Conservation (phyloP, 2,113 vertebrate species). For the Syrrhaptes paradoxus region DNA sequence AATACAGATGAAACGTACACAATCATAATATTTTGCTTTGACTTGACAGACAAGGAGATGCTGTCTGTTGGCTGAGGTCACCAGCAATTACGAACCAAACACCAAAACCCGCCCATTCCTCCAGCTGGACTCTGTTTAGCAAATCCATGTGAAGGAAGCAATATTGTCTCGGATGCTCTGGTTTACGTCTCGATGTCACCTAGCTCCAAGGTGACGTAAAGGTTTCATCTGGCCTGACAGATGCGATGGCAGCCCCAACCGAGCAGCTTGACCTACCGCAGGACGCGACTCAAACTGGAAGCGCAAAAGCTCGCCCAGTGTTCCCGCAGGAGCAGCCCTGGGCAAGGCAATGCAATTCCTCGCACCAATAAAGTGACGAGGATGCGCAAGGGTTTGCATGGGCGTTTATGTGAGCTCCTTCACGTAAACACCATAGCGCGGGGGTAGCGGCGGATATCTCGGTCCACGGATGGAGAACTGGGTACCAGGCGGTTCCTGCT, state of each 20-base stretch:
- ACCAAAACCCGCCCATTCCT: neutral
- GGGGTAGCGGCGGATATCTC: neutral
- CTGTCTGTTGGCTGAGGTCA: neutral
- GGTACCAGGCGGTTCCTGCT: neutral
- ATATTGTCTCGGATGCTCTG: neutral
- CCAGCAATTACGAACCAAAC: neutral
- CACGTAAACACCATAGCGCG: accelerated
- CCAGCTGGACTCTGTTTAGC: neutral
- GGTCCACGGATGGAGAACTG: accelerated
- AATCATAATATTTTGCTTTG: neutral
- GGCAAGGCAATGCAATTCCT: neutral
- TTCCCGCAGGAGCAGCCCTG: neutral
- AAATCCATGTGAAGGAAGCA: neutral
- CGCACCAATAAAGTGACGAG: neutral
- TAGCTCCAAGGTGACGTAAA: neutral
- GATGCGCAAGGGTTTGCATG: neutral
- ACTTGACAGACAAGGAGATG: neutral
- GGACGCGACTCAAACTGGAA: neutral
- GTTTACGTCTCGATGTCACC: neutral
- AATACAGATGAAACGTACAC: neutral
- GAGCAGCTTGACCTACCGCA: neutral
- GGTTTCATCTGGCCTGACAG: neutral
- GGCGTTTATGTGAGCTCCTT: neutral
- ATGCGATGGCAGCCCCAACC: neutral
- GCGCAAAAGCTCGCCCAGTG: neutral